Conservation (phyloP, 1,140 invertebrate species). For the Magallana angulata region DNA sequence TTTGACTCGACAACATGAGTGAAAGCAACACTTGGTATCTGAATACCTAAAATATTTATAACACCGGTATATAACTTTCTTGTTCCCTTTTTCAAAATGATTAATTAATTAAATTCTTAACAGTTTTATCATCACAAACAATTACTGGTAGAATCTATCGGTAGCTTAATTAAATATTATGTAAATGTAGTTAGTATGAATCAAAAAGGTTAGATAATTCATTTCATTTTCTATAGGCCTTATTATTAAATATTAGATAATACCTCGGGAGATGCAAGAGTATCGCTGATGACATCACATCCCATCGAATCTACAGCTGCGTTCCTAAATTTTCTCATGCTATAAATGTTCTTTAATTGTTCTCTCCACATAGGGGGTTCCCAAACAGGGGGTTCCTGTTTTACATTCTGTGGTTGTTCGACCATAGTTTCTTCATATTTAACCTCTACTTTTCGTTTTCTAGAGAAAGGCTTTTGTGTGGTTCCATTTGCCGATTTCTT, state of each 20-base stretch:
- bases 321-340: conserved; percentile 89
- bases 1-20: conserved; percentile 98
- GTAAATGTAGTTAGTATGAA: no score
- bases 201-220: neutral
- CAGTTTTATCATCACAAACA: no score
- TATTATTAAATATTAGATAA: no score
- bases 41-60: conserved; percentile 81
- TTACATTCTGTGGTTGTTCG: neutral
- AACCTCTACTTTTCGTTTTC: conserved; percentile 35
- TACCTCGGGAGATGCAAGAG: conserved; percentile 83
- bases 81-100: no score
- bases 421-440: conserved; percentile 42
- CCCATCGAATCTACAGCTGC: conserved; percentile 97
- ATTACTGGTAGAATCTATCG: no score
- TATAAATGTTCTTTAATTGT: conserved; percentile 89
- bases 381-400: conserved; percentile 79
- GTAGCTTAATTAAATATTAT: no score
- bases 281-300: conserved; percentile 90
- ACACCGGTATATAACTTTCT: no score
- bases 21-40: conserved; percentile 94
- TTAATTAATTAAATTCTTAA: no score
- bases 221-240: no score
- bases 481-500: neutral
- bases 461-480: no score
- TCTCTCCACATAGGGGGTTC: conserved; percentile 87